These are phyloP conservation scores for Monopis laevigella DNA, from an alignment of 2,888 invertebrate species.

Conservation along the genomic window DNA sequence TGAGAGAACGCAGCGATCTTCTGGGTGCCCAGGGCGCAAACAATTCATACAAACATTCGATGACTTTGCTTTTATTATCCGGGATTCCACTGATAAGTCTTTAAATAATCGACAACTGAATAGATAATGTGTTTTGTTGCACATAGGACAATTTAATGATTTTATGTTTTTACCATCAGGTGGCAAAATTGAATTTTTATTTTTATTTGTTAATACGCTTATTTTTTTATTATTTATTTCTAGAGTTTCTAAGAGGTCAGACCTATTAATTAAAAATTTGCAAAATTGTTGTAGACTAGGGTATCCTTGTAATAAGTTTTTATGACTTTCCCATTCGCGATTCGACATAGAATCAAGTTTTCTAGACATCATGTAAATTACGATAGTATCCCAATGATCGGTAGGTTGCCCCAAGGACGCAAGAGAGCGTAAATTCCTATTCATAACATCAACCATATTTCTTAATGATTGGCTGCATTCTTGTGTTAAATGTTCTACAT, in stretches of 20 bases:
- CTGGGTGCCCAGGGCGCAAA: background rate
- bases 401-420: background rate
- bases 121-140: too few relatives aligned
- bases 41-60: background rate
- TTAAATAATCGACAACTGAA: too few relatives aligned
- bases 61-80: too few relatives aligned
- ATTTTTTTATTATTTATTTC: background rate
- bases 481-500: conserved; percentile 11
- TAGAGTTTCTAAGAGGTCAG: background rate
- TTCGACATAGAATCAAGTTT: background rate
- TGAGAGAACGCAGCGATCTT: background rate
- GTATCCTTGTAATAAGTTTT: background rate
- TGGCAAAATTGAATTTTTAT: too few relatives aligned
- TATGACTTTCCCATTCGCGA: background rate
- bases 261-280: background rate
- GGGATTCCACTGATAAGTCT: too few relatives aligned
- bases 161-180: too few relatives aligned
- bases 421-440: background rate
- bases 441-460: background rate
- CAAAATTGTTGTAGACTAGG: background rate
- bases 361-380: background rate
- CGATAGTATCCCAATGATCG: background rate
- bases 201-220: background rate
- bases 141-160: too few relatives aligned
- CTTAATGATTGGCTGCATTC: background rate